A percentile compares a stretch with the other conserved stretches of the same genome.
phyloP scores from a whole-genome alignment of 2,888 invertebrate species.

The Blomia tropicalis region DNA sequence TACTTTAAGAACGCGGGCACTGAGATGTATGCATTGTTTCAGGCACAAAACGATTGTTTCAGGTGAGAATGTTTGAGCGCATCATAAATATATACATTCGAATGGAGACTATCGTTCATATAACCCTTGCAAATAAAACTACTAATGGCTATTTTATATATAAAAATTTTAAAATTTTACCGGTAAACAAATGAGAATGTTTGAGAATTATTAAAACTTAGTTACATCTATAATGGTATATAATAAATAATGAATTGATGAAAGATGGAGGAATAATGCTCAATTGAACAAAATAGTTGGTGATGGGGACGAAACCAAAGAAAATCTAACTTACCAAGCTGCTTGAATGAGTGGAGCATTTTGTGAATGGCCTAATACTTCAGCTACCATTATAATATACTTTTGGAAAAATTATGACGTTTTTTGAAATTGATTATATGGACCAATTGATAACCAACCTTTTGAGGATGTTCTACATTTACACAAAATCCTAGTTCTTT shows the following conservation, averaged over 20 bases:
- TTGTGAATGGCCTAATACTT: conserved; percentile 72
- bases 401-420: conserved; percentile 34
- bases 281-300: too few relatives aligned
- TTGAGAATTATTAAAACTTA: too few relatives aligned
- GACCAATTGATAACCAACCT: conserved; percentile 45
- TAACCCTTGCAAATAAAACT: too few relatives aligned
- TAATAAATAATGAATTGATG: too few relatives aligned
- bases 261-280: too few relatives aligned
- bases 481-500: conserved; percentile 98
- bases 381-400: conserved; percentile 82
- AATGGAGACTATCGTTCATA: conserved; percentile 96
- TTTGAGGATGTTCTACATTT: conserved; percentile 98
- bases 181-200: background rate
- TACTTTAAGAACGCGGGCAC: conserved; percentile 69
- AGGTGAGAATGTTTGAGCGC: too few relatives aligned
- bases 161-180: too few relatives aligned
- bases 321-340: conserved; percentile 53
- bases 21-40: conserved; percentile 89
- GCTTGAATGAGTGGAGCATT: conserved; percentile 78
- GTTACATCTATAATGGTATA: too few relatives aligned
- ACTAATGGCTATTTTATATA: too few relatives aligned
- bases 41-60: conserved; percentile 97
- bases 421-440: conserved; percentile 26
- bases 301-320: conserved; percentile 15
- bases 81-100: conserved; percentile 87